Evolutionary conservation across 1,140 invertebrate species (phyloP).

Genomic region (Luehdorfia chinensis): DNA sequence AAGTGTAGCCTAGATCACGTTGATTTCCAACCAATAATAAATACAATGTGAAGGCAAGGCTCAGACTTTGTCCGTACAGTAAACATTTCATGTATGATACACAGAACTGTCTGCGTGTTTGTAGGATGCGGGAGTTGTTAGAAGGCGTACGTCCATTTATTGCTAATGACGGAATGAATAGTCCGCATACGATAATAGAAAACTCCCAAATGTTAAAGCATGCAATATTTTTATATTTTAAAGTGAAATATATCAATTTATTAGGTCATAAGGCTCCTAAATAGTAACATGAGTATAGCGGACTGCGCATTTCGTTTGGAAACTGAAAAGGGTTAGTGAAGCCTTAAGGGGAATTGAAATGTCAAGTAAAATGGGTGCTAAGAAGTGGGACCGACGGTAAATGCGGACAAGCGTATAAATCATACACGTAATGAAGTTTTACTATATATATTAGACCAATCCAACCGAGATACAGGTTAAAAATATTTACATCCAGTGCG

Average conservation of each 20-base stretch:
- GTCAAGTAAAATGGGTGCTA: constrained; percentile 61
- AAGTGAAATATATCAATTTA: constrained; percentile 51
- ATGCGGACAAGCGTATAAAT: constrained; percentile 20
- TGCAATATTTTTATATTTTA: constrained; percentile 61
- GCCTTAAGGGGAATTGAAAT: constrained; percentile 42
- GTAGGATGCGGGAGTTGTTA: constrained; percentile 22
- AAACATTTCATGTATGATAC: constrained; percentile 19
- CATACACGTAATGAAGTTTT: constrained; percentile 19
- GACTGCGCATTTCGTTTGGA: constrained; percentile 32
- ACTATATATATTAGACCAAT: constrained; percentile 21
- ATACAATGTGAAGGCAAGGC: constrained; percentile 38
- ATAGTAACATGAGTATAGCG: constrained; percentile 21
- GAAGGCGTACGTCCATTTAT: constrained; percentile 25
- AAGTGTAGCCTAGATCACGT: constrained; percentile 52
- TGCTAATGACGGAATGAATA: constrained; percentile 19
- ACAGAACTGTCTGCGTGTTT: constrained; percentile 5
- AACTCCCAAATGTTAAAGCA: constrained; percentile 28
- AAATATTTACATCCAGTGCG: constrained; percentile 35
- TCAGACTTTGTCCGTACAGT: too few relatives aligned
- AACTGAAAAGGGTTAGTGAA: constrained; percentile 41
- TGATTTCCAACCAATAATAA: constrained; percentile 36
- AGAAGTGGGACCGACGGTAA: constrained; percentile 48
- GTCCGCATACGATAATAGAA: constrained; percentile 10
- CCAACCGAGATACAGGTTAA: constrained; percentile 33
- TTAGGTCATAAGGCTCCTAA: constrained; percentile 40